phyloP scores from a whole-genome alignment of 53 echinoderm and acorn worm species.

The Hippasteria phrygiana region DNA sequence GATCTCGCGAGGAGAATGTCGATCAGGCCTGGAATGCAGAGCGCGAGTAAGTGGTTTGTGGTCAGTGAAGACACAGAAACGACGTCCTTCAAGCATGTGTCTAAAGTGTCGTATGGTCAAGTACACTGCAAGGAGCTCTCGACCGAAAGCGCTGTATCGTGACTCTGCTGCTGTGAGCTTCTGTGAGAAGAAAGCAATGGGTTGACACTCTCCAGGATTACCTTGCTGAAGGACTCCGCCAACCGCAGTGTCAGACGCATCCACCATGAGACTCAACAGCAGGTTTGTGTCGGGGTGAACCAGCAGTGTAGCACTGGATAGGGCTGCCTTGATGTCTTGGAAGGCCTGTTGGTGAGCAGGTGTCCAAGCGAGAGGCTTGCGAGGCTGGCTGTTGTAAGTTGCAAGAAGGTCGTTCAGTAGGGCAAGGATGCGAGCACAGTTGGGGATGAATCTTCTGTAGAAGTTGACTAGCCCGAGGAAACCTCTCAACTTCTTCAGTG shows the following conservation, averaged over 20 bases:
- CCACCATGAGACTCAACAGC: no score
- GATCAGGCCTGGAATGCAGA: neutral
- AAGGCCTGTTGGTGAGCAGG: conserved; percentile 10
- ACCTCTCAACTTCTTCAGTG: conserved; percentile 61
- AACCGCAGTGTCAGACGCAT: no score
- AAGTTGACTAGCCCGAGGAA: conserved; percentile 69
- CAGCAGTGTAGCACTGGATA: neutral
- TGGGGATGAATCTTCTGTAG: conserved; percentile 60
- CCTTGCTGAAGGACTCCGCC: neutral
- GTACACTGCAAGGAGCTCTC: neutral
- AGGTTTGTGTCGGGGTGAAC: neutral
- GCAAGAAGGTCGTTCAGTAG: conserved; percentile 52
- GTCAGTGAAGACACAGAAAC: neutral
- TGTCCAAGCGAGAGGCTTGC: neutral
- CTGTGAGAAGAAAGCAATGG: neutral
- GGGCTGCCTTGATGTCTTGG: neutral
- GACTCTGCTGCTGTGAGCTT: neutral
- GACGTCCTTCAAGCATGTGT: conserved; percentile 2
- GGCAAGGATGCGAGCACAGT: conserved; percentile 33
- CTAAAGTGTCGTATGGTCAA: neutral
- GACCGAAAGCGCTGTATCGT: neutral
- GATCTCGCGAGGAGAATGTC: conserved; percentile 11
- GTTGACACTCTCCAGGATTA: neutral
- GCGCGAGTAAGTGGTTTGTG: neutral
- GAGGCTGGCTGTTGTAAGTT: neutral